phyloP scores from a whole-genome alignment of 1,140 invertebrate species.

The Phymorhynchus buccinoides region DNA sequence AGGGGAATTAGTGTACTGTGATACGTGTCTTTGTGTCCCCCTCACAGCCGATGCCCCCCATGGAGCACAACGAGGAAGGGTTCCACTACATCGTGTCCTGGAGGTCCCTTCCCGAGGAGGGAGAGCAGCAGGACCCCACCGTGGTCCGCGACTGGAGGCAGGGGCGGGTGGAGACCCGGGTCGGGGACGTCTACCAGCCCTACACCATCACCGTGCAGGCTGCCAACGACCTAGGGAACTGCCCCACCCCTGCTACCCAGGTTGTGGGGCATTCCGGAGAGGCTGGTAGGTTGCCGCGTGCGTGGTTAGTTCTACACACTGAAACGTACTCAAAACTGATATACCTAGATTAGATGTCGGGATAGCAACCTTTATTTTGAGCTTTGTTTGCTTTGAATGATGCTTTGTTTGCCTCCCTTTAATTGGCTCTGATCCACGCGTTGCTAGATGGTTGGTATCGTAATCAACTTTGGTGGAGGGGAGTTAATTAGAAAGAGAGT shows the following conservation, averaged over 20 bases:
- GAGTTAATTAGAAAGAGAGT: too few species aligned
- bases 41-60: conserved; percentile 50
- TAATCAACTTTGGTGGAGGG: too few species aligned
- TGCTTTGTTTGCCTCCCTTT: too few species aligned
- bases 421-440: too few species aligned
- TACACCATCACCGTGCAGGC: conserved; percentile 53
- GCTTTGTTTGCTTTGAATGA: too few species aligned
- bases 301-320: too few species aligned
- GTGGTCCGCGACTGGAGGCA: conserved; percentile 35
- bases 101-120: conserved; percentile 10
- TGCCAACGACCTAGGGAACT: conserved; percentile 49
- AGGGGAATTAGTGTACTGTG: too few species aligned
- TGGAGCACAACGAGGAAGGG: conserved; percentile 53
- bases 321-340: too few species aligned
- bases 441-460: too few species aligned
- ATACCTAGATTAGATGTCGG: too few species aligned
- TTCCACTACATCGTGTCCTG: conserved; percentile 53
- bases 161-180: conserved; percentile 31
- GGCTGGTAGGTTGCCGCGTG: conserved; percentile 56
- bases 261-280: conserved; percentile 57
- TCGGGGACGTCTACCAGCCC: conserved; percentile 48
- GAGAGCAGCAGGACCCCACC: conserved; percentile 38
- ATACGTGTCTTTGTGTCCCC: too few species aligned
- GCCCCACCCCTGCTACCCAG: conserved; percentile 14
- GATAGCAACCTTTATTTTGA: too few species aligned